These are phyloP conservation scores for Leptopilina drosophilae DNA, from an alignment of 2,888 invertebrate species.

Conservation along the genomic window DNA sequence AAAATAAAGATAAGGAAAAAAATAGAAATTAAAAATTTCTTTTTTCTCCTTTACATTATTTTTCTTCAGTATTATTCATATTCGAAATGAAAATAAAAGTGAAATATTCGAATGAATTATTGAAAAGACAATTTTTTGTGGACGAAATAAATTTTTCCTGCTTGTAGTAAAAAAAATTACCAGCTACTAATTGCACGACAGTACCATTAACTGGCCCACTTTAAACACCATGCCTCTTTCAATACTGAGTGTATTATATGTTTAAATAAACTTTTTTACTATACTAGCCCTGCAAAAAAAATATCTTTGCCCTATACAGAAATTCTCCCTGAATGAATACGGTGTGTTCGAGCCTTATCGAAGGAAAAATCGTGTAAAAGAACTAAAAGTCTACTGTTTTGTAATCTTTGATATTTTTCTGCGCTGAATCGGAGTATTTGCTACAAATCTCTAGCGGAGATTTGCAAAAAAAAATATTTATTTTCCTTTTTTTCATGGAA, in stretches of 20 bases:
- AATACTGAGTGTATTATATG: slow-evolving; percentile 50
- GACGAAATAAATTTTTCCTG: background rate
- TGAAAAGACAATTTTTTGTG: background rate
- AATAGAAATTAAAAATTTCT: no score
- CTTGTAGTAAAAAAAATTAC: background rate
- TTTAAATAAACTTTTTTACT: slow-evolving; percentile 42
- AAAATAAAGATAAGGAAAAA: no score
- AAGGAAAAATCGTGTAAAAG: no score
- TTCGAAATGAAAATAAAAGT: no score
- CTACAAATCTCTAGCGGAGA: no score
- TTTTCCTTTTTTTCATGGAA: no score
- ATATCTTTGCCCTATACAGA: slow-evolving; percentile 22
- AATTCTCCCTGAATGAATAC: slow-evolving; percentile 21
- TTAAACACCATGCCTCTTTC: slow-evolving; percentile 56
- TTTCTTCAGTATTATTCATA: no score
- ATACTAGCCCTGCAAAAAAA: slow-evolving; percentile 38
- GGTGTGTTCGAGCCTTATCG: background rate
- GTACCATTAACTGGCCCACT: slow-evolving; percentile 39
- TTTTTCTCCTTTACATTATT: no score
- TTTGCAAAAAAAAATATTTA: no score
- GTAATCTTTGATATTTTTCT: slow-evolving; percentile 39
- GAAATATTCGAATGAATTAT: background rate
- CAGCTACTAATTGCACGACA: slow-evolving; percentile 36
- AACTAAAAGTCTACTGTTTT: slow-evolving; percentile 24
- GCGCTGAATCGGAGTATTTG: slow-evolving; percentile 26